Percentiles rank a stretch among this genome's conserved stretches.
Conservation (phyloP, 2,797 vertebrate genomes). For the Dryobates pubescens region DNA sequence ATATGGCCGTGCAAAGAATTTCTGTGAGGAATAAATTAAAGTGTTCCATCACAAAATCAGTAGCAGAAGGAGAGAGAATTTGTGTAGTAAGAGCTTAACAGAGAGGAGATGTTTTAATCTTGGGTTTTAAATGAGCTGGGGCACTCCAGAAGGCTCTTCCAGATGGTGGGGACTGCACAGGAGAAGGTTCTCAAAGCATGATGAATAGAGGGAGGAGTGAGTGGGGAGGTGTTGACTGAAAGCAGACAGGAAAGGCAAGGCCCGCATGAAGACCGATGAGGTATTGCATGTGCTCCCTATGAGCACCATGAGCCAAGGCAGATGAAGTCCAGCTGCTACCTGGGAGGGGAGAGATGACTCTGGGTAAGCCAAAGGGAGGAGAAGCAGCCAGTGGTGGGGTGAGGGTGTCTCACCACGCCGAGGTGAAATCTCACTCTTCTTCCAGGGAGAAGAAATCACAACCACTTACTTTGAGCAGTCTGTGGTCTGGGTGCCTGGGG, state of each 20-base stretch:
- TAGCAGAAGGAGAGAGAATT: slow-evolving; percentile 59
- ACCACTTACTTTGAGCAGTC: slow-evolving; percentile 89
- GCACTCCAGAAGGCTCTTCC: slow-evolving; percentile 19
- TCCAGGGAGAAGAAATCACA: slow-evolving; percentile 83
- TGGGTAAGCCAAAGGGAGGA: not conserved
- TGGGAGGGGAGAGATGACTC: not conserved
- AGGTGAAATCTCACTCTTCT: not conserved
- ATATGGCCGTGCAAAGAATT: slow-evolving; percentile 2
- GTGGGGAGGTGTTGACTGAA: not conserved
- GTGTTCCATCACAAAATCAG: slow-evolving; percentile 45
- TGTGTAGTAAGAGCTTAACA: slow-evolving; percentile 41
- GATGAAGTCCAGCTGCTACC: not conserved
- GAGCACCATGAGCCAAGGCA: not conserved
- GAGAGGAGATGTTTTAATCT: slow-evolving; percentile 39
- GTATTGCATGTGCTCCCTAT: rapidly evolving
- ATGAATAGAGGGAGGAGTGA: not conserved
- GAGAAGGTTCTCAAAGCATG: not conserved
- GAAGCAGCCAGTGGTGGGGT: not conserved
- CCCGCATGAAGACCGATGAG: rapidly evolving
- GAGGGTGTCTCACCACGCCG: rapidly evolving
- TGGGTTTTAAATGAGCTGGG: not conserved
- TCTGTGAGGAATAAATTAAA: slow-evolving; percentile 69
- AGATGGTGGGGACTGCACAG: not conserved
- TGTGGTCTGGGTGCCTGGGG: slow-evolving; percentile 91
- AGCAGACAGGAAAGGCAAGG: not conserved